phyloP scores from a whole-genome alignment of 2,888 invertebrate species.

The Euspilapteryx auroguttella region DNA sequence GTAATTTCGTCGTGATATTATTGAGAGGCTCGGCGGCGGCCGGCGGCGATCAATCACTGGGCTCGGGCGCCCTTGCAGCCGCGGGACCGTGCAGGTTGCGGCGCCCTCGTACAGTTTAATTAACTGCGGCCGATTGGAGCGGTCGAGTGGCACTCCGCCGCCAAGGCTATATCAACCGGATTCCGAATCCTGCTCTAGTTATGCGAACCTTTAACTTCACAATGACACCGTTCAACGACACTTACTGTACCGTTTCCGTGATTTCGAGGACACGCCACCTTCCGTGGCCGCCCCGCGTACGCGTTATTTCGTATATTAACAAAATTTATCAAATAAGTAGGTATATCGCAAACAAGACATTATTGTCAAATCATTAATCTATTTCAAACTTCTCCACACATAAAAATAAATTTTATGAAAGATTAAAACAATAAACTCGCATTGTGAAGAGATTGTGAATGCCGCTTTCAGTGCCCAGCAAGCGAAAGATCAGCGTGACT shows the following conservation, averaged over 20 bases:
- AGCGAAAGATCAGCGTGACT: constrained; percentile 47
- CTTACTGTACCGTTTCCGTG: constrained; percentile 32
- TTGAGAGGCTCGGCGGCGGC: too few relatives aligned
- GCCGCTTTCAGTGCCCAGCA: constrained; percentile 42
- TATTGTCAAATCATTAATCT: too few relatives aligned
- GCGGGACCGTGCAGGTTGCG: constrained; percentile 7
- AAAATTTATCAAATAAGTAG: too few relatives aligned
- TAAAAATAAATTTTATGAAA: constrained; percentile 1
- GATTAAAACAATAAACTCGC: too few relatives aligned
- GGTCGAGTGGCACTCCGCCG: constrained; percentile 51
- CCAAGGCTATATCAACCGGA: constrained; percentile 55
- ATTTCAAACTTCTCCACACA: neutral
- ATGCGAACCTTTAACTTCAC: constrained; percentile 42
- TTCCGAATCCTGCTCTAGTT: constrained; percentile 52
- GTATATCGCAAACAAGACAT: too few relatives aligned
- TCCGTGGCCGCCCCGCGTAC: too few relatives aligned
- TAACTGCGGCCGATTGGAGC: constrained; percentile 45
- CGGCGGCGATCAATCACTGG: too few relatives aligned
- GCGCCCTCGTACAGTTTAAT: constrained; percentile 31
- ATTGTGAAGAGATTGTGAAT: too few relatives aligned
- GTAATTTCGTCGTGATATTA: too few relatives aligned
- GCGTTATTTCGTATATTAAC: too few relatives aligned
- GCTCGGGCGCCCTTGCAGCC: too few relatives aligned
- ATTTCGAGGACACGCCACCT: constrained; percentile 16
- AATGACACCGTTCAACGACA: constrained; percentile 13